These are phyloP conservation scores for Cochlearius cochlearius DNA, from an alignment of 2,113 vertebrate genomes.

Conservation along the genomic window DNA sequence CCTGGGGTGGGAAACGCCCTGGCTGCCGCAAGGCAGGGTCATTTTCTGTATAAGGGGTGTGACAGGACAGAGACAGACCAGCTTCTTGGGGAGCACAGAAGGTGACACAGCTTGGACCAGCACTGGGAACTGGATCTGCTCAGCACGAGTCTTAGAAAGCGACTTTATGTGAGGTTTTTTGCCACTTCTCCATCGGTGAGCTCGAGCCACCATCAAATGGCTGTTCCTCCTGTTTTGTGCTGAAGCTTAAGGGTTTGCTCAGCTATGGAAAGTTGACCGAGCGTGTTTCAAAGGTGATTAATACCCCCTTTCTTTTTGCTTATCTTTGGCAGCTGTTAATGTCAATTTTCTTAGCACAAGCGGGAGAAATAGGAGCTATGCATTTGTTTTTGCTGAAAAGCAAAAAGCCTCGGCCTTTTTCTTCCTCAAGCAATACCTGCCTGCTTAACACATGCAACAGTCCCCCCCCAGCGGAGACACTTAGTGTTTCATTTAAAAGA, in stretches of 20 bases:
- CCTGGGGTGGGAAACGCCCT: background rate
- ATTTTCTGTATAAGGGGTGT: background rate
- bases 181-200: background rate
- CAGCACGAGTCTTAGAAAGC: background rate
- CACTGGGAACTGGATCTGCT: background rate
- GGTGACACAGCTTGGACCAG: background rate
- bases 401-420: background rate
- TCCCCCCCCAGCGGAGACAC: fast-evolving
- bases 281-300: background rate
- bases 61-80: background rate
- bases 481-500: background rate
- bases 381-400: background rate
- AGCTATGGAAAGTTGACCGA: background rate
- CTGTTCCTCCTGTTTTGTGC: background rate
- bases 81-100: background rate
- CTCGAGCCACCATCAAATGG: background rate
- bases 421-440: background rate
- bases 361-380: background rate
- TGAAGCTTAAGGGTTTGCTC: background rate
- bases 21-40: background rate
- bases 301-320: background rate
- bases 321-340: background rate
- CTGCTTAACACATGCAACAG: background rate
- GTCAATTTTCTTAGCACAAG: background rate
- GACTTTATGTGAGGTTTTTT: background rate